These are phyloP conservation scores for Capreolus pygargus DNA, from an alignment of 2,113 vertebrate genomes.

Conservation along the genomic window DNA sequence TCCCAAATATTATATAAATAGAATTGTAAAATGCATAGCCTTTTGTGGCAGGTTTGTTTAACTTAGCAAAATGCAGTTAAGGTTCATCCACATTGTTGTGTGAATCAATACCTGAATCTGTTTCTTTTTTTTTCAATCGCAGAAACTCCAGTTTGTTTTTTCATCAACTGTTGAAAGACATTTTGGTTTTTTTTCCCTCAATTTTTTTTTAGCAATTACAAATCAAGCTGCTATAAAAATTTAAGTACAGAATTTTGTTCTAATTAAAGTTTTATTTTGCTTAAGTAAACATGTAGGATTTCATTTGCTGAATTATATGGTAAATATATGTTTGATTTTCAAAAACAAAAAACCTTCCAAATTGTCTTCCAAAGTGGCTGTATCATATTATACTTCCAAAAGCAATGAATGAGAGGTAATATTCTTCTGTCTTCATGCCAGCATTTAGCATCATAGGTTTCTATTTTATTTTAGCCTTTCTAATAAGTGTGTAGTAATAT, in stretches of 20 bases:
- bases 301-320: background rate
- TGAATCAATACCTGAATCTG: background rate
- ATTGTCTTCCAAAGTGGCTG: background rate
- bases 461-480: background rate
- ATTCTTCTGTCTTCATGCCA: background rate
- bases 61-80: background rate
- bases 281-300: background rate
- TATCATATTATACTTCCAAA: background rate
- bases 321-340: background rate
- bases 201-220: background rate
- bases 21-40: background rate
- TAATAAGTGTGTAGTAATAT: background rate
- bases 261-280: background rate
- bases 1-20: background rate
- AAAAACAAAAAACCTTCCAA: background rate
- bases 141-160: background rate
- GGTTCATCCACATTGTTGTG: background rate
- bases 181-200: accelerated
- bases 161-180: background rate
- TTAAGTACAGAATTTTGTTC: background rate
- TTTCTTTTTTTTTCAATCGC: background rate
- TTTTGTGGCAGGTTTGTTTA: background rate
- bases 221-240: background rate
- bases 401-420: background rate
- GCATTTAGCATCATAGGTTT: background rate